These are phyloP conservation scores for Florisuga fusca DNA, from an alignment of 2,797 vertebrate species.

Conservation along the genomic window DNA sequence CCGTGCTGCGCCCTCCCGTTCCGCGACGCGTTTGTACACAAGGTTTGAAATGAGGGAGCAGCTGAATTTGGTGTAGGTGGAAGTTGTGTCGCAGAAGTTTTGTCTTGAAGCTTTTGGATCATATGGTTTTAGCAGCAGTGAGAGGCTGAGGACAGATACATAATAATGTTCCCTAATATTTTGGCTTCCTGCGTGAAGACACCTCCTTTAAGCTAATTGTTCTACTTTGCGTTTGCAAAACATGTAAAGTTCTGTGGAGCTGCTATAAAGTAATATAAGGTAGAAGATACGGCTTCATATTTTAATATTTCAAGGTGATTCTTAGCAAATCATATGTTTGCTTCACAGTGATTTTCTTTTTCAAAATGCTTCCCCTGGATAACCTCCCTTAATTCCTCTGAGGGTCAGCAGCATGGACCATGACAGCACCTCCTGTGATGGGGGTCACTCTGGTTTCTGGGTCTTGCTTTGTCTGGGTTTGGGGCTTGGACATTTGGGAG, in stretches of 20 bases:
- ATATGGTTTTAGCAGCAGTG: neutral
- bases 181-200: neutral
- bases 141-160: neutral
- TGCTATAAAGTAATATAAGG: neutral
- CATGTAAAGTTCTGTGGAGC: neutral
- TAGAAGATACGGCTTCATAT: rapidly evolving
- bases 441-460: neutral
- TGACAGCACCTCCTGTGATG: rapidly evolving
- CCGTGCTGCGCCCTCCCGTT: neutral
- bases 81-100: conserved; percentile 12
- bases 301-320: neutral
- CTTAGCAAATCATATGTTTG: rapidly evolving
- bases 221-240: neutral
- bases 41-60: neutral
- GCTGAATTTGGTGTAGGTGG: neutral
- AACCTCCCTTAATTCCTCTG: neutral
- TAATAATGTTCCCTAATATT: neutral
- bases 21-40: neutral
- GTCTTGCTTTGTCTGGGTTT: neutral
- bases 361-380: neutral
- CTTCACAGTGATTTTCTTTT: neutral
- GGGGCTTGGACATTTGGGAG: rapidly evolving
- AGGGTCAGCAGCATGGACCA: rapidly evolving
- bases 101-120: conserved; percentile 2
- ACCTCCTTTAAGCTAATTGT: neutral